Percentiles rank a stretch among this genome's conserved stretches.
These are phyloP conservation scores for Jordanella pulchra DNA, from an alignment of 2,797 vertebrate genomes.

Conservation along the genomic window DNA sequence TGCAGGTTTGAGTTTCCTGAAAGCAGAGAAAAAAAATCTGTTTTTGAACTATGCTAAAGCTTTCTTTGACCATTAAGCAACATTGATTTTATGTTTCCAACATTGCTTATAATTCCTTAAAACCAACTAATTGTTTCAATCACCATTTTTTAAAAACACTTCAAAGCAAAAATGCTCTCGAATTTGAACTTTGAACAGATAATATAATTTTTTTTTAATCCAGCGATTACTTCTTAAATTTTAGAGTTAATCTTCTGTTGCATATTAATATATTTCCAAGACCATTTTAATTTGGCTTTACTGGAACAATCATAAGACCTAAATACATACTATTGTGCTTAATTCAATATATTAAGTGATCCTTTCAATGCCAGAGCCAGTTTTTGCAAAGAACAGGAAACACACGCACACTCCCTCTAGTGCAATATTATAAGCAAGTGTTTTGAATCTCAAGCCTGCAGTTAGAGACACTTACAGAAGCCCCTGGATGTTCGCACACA, in stretches of 20 bases:
- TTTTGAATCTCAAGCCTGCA: slow-evolving; percentile 74
- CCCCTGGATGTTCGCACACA: slow-evolving; percentile 66
- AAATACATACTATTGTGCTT: slow-evolving; percentile 5
- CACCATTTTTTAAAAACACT: neutral
- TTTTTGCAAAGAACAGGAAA: slow-evolving; percentile 25
- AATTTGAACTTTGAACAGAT: neutral
- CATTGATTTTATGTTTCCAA: neutral
- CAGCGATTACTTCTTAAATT: slow-evolving; percentile 15
- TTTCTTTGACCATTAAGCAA: neutral
- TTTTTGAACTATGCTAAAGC: neutral
- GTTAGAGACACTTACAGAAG: slow-evolving; percentile 64
- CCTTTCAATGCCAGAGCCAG: neutral
- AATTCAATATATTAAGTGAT: neutral
- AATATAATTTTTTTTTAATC: neutral
- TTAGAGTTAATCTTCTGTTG: slow-evolving; percentile 1
- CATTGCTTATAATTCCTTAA: slow-evolving; percentile 11
- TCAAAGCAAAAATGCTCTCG: neutral
- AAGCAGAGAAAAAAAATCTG: neutral
- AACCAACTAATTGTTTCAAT: neutral
- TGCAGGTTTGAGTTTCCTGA: no score
- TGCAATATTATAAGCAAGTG: slow-evolving; percentile 56
- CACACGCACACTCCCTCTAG: slow-evolving; percentile 39
- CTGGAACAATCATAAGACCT: slow-evolving; percentile 29
- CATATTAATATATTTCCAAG: slow-evolving; percentile 25
- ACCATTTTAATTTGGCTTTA: slow-evolving; percentile 13